Conservation (phyloP, 2,113 vertebrate genomes). For the Sinocyclocheilus anophthalmus region DNA sequence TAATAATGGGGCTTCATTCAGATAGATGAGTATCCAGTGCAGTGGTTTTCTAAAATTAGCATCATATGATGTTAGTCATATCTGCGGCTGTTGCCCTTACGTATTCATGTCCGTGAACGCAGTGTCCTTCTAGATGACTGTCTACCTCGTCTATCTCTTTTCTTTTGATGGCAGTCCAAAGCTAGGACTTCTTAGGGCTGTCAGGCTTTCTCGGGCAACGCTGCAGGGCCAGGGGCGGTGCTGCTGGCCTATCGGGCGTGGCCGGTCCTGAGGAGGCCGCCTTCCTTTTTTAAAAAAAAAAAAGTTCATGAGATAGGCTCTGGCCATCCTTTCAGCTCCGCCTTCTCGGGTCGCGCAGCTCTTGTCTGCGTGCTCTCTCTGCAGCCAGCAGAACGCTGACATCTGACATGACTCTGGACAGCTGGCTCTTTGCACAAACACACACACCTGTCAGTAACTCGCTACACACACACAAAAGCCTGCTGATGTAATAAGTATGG, state of each 20-base stretch:
- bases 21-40: neutral
- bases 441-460: neutral
- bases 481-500: constrained; percentile 8
- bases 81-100: neutral
- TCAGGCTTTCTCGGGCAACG: no score
- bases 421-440: constrained; percentile 76
- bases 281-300: constrained; percentile 75
- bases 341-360: constrained; percentile 85
- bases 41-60: neutral
- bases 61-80: constrained; percentile 6
- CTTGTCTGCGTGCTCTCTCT: constrained; percentile 82
- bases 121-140: constrained; percentile 76
- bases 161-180: no score
- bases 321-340: constrained; percentile 82
- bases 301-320: constrained; percentile 83
- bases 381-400: constrained; percentile 79
- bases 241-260: no score
- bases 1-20: neutral
- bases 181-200: no score
- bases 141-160: constrained; percentile 82
- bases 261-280: constrained; percentile 54
- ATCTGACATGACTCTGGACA: constrained; percentile 84
- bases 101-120: neutral
- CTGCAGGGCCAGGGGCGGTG: no score
- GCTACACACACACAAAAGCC: neutral